Base-by-base conservation (phyloP, 2,797 vertebrate species). In the Gouania willdenowi region DNA sequence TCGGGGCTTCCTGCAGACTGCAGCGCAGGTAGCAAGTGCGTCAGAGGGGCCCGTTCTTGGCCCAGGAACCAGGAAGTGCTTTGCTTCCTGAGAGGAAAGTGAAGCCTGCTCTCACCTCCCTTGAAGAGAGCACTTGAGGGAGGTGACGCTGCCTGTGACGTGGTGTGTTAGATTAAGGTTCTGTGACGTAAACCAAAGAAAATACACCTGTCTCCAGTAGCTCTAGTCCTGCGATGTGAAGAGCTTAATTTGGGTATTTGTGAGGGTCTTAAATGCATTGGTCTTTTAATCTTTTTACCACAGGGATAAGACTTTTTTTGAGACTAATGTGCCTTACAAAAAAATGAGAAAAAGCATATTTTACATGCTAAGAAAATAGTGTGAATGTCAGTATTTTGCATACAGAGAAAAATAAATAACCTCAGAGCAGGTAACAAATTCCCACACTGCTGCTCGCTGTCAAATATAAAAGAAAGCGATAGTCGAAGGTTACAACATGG, bases 1-100 rank as follows among this genome's bases (percentile, higher is more conserved):
- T 61, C 36, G 2, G 47, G 59, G 71, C 66, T 79, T 77, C 67
- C 79, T 77, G 56, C 59, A 59, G 61, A 73, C 72, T 67, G 72
- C 51, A 57, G 52, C 55, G 44, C 49, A 44, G 45, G 59, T 54
- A 62, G 39, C 8, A 0, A 73, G 45, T 82, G 83, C 75, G 68
- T 83, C 77, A 85, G 43, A 70, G 48, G 24, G 6, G 51, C 53
- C 26, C 36, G 10, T 46, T 55, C 45, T 47, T 70, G 73, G 77
- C 77, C 41, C 24, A 1, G 10, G 9, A 4, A 32, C 5, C 2
- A 20, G 29, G 48, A 24, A 26, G 22, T 25, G 19, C 27, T 45
- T 50, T 26, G 46, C 36, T 46, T 41, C 8, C 14, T 1, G 15
- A 33, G 24, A 23, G 35, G 51, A 49, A 47, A 68, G 61, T 20